Evolutionary conservation across 1,140 invertebrate species (phyloP), one percentile per base, ranked within the genome.

Genomic region (Acarapis woodi): DNA sequence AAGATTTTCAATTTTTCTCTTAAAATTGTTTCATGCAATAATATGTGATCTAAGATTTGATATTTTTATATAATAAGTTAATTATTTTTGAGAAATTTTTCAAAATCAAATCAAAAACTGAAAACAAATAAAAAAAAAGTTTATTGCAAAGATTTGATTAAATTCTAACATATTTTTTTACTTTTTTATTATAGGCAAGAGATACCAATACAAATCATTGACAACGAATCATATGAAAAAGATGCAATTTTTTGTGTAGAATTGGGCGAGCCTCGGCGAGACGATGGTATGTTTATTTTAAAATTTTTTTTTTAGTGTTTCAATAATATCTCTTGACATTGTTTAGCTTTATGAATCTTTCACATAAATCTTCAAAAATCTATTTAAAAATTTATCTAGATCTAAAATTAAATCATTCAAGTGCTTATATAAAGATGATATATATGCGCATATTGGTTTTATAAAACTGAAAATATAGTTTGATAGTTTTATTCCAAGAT

Each of bases 201-300:
- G 39, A 77, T 96, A 48, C 59, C 64, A 21, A 61, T 97, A 37
- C 66, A 67, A 38, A 87, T 97, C 42, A 67, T 83, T 39, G 87
- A 96, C 59, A 80, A 93, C 53, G 87, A 94, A 55, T 85, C 82
- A 51, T 97, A 97, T 52, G 85, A 96, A 54, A 94, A 94, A 56
- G 78, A 85, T 50, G 77, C 87, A 6, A 62, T 75, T 9, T 90
- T 97, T 53, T 85, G 74, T 52, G 68, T 96, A 1, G 71, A 87
- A 53, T 58, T 97, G 3, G 78, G 72, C 12, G 71, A 82, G 45
- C 87, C 88, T 5, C 65, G 68, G 49, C 62, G 76, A 47, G 40
- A 44, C 28, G 25, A 34, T 40, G 38, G 42, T 35, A 29, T 12
- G 18, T 41, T 10, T 20, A 28, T 18, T 9, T 6, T 37, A 40